Base-by-base conservation (phyloP, 2,113 vertebrate species). In the Corapipo altera region DNA sequence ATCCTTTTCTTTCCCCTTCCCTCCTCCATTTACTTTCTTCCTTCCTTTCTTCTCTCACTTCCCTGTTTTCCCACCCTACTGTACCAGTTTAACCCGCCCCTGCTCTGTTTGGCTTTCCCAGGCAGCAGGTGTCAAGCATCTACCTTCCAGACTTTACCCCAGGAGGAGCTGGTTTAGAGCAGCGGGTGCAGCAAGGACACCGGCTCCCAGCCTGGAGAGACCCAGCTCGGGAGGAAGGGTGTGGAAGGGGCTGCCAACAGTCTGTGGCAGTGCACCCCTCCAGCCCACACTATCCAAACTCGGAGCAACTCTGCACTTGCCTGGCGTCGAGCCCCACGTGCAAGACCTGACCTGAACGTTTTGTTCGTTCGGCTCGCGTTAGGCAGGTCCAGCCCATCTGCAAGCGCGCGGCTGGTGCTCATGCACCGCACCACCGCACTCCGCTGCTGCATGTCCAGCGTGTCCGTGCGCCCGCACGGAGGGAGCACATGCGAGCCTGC, bases 361-460 rank as follows among this genome's bases (percentile, higher is more conserved):
- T 99, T 99, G 99, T 99, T 99, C 99, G 99, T 99, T 99, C 99
- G 99, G 99, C 99, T 99, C 99, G 99, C 99, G 99, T 99, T 99
- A 99, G 93, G 99, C 99, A 99, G 99, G 98, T 99, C 99, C 98
- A 98, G 99, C 97, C 98, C 94, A 70, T 97, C 99, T 97, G 88
- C 99, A 57, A 80, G 91, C 6, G 15, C 32, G 26, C 0, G 22
- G 78, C 79, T 7, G 77, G 70, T 16, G 2, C 19, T 16, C 18
- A 43, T 54, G 23, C 2, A 43, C 57, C 88, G 22, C 54, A 5
- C 11, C 54, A 2, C 70, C 2, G 1, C 64, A 0, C 62, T 3
- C 55, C 0, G 2, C 82, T 12, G 88, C 72, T 27, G 13, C 10
- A 2, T 39, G 28, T 80, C 78, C 70, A 23, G 11, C 17, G 1